A percentile compares a stretch with the other conserved stretches of the same genome.
Evolutionary conservation across 1,140 invertebrate species (phyloP).

Genomic region (Meteorus sp.): DNA sequence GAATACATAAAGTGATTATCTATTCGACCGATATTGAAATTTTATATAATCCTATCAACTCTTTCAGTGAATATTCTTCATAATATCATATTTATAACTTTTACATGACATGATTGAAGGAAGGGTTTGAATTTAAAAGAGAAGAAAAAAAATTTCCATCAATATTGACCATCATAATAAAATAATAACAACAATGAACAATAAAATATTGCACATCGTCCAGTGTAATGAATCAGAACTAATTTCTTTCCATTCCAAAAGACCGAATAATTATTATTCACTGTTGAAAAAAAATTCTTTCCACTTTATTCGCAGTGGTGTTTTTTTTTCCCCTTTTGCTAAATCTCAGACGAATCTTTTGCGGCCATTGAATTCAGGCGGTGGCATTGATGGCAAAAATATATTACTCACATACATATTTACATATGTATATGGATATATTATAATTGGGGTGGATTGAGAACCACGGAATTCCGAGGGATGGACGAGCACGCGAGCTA

Average conservation of each 20-base stretch:
- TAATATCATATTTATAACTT: background rate
- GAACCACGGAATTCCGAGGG: constrained; percentile 47
- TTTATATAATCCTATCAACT: background rate
- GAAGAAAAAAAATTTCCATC: too few relatives aligned
- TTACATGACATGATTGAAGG: background rate
- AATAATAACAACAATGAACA: too few relatives aligned
- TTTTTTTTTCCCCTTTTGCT: background rate
- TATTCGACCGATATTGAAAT: constrained; percentile 3
- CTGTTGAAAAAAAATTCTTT: too few relatives aligned
- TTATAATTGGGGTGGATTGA: constrained; percentile 37
- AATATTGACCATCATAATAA: too few relatives aligned
- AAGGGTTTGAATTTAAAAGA: too few relatives aligned
- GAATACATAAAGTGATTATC: background rate
- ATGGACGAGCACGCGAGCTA: constrained; percentile 54
- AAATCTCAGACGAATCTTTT: background rate
- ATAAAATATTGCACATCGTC: too few relatives aligned
- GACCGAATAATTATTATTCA: too few relatives aligned
- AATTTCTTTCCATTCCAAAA: too few relatives aligned
- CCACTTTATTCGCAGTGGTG: background rate
- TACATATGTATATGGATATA: too few relatives aligned
- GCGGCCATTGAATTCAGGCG: background rate
- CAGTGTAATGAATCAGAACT: too few relatives aligned
- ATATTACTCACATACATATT: too few relatives aligned
- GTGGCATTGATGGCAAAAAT: constrained; percentile 4
- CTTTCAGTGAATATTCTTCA: background rate